phyloP scores from a whole-genome alignment of 1,140 invertebrate species.

The Halesus radiatus region DNA sequence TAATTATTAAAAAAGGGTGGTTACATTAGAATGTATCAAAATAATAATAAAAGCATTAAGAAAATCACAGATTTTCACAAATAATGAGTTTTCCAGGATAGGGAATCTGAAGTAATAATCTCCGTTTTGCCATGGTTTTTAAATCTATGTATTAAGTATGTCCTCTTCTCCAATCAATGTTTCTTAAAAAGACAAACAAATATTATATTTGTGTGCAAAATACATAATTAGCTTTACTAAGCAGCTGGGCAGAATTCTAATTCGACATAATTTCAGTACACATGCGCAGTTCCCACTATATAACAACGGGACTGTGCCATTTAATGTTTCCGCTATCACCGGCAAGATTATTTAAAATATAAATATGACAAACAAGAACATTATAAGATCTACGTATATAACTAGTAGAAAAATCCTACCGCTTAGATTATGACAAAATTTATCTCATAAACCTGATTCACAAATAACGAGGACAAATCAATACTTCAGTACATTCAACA shows the following conservation, averaged over 20 bases:
- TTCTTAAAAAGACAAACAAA: too few relatives aligned
- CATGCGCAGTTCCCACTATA: neutral
- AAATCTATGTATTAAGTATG: too few relatives aligned
- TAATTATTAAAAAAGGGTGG: too few relatives aligned
- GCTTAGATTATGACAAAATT: conserved; percentile 9
- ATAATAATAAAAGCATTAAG: too few relatives aligned
- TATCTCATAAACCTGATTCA: conserved; percentile 7
- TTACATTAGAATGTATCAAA: too few relatives aligned
- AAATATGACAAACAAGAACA: conserved; percentile 12
- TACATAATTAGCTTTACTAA: neutral
- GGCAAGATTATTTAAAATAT: conserved; percentile 12
- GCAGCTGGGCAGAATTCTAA: neutral
- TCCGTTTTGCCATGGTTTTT: too few relatives aligned
- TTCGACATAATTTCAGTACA: neutral
- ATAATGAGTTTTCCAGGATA: too few relatives aligned
- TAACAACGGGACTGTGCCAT: neutral
- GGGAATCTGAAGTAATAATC: too few relatives aligned
- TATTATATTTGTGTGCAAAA: too few relatives aligned
- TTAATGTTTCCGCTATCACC: conserved; percentile 1
- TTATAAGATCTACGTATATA: neutral
- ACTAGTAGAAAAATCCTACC: conserved; percentile 25
- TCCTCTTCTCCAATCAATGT: too few relatives aligned
- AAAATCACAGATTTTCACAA: too few relatives aligned
- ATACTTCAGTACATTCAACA: conserved; percentile 25
- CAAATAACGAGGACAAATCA: conserved; percentile 7